Evolutionary conservation across 2,888 invertebrate genomes (phyloP).

Genomic region (Griposia aprilina): DNA sequence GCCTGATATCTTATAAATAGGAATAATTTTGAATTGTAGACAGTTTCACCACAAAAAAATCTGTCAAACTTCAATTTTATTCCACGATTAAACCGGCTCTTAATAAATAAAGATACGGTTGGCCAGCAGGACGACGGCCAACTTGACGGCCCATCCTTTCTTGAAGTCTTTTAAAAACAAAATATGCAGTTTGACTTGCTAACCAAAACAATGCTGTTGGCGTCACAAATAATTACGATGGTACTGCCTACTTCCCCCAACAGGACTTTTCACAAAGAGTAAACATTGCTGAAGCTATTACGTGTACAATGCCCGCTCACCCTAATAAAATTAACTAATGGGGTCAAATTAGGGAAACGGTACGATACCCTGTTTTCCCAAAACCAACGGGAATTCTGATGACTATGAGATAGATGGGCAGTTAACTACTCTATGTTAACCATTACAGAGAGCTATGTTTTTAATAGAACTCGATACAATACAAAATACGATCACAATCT

Average conservation of each 20-base stretch:
- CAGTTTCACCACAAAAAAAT: not conserved
- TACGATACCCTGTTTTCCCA: not conserved
- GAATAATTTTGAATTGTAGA: not conserved
- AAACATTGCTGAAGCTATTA: slow-evolving; percentile 22
- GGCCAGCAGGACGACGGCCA: not conserved
- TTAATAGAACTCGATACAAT: not conserved
- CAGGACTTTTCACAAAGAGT: slow-evolving; percentile 29
- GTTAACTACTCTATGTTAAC: not conserved
- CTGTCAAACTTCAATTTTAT: not conserved
- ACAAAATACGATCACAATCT: not conserved
- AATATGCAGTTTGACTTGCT: not conserved
- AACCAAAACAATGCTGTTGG: not conserved
- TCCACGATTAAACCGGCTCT: not conserved
- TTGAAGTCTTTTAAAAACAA: not conserved
- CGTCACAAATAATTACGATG: slow-evolving; percentile 10
- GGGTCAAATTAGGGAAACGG: slow-evolving; percentile 42
- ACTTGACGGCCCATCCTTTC: not conserved
- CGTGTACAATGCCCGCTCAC: slow-evolving; percentile 23
- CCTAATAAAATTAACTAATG: slow-evolving; percentile 53
- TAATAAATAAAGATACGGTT: not conserved
- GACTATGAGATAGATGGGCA: not conserved
- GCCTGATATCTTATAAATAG: too few relatives aligned
- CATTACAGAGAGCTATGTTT: not conserved
- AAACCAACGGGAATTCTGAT: not conserved
- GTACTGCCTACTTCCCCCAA: slow-evolving; percentile 2